These are phyloP conservation scores for Pseudobourletiella spinata DNA, from an alignment of 1,140 invertebrate genomes.

Conservation along the genomic window DNA sequence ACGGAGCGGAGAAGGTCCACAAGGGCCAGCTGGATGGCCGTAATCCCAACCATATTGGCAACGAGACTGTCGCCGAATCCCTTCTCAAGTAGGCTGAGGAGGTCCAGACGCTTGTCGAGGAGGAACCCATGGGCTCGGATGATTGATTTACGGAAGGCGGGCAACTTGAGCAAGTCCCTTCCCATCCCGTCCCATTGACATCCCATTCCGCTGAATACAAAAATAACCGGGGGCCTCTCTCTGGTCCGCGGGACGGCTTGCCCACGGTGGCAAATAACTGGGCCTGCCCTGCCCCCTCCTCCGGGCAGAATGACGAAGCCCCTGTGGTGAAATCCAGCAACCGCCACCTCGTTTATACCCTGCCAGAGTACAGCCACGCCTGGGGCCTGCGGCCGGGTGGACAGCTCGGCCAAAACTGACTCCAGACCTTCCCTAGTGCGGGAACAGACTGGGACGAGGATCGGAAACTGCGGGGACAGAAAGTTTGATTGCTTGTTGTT, in stretches of 20 bases:
- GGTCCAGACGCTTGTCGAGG: too few species aligned
- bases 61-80: too few species aligned
- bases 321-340: slow-evolving; percentile 24
- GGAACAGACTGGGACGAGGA: too few species aligned
- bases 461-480: slow-evolving; percentile 35
- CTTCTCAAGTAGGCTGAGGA: too few species aligned
- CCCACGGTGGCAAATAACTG: too few species aligned
- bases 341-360: neutral
- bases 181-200: slow-evolving; percentile 83
- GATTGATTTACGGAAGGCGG: too few species aligned
- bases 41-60: too few species aligned
- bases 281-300: too few species aligned
- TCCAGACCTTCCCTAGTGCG: slow-evolving; percentile 40
- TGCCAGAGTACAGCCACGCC: slow-evolving; percentile 50
- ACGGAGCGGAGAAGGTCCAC: slow-evolving; percentile 63
- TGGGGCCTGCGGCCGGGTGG: too few species aligned
- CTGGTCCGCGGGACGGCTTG: too few species aligned
- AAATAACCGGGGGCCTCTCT: slow-evolving; percentile 53
- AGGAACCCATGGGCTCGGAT: slow-evolving; percentile 14
- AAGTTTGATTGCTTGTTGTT: too few species aligned
- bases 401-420: slow-evolving; percentile 73
- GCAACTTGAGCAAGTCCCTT: slow-evolving; percentile 46
- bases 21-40: slow-evolving; percentile 77
- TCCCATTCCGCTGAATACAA: slow-evolving; percentile 85
- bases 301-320: too few species aligned